A percentile compares a stretch with the other conserved stretches of the same genome.
These are phyloP conservation scores for Chorisops tibialis DNA, from an alignment of 2,888 invertebrate genomes.

Conservation along the genomic window DNA sequence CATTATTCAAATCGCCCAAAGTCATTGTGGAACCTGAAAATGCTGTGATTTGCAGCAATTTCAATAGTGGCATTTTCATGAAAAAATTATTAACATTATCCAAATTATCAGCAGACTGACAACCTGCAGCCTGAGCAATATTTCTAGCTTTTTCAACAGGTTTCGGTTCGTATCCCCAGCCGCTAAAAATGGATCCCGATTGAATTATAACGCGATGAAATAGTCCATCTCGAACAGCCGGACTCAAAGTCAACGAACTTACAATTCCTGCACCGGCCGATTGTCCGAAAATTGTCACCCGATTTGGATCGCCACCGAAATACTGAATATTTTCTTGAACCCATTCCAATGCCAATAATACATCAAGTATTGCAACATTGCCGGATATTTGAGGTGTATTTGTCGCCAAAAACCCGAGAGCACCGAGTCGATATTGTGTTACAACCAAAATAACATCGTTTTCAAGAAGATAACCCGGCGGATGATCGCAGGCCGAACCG, in stretches of 20 bases:
- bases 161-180: constrained; percentile 53
- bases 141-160: constrained; percentile 46
- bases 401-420: constrained; percentile 55
- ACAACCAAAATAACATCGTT: constrained; percentile 54
- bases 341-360: constrained; percentile 55
- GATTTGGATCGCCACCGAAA: constrained; percentile 55
- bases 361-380: constrained; percentile 56
- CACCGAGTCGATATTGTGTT: constrained; percentile 55
- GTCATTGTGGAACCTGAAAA: constrained; percentile 41
- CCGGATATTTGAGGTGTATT: constrained; percentile 54
- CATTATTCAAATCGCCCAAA: constrained; percentile 37
- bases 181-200: constrained; percentile 55
- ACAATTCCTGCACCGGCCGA: constrained; percentile 56
- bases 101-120: constrained; percentile 40
- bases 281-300: constrained; percentile 56
- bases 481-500: constrained; percentile 47
- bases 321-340: constrained; percentile 52
- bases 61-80: constrained; percentile 38
- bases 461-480: constrained; percentile 51
- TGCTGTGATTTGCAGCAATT: constrained; percentile 36
- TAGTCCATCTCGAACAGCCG: constrained; percentile 43
- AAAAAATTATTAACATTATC: constrained; percentile 43
- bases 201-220: constrained; percentile 56
- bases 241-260: constrained; percentile 52
- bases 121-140: constrained; percentile 49